Conservation (phyloP, 2,797 vertebrate species). For the Champsocephalus esox region DNA sequence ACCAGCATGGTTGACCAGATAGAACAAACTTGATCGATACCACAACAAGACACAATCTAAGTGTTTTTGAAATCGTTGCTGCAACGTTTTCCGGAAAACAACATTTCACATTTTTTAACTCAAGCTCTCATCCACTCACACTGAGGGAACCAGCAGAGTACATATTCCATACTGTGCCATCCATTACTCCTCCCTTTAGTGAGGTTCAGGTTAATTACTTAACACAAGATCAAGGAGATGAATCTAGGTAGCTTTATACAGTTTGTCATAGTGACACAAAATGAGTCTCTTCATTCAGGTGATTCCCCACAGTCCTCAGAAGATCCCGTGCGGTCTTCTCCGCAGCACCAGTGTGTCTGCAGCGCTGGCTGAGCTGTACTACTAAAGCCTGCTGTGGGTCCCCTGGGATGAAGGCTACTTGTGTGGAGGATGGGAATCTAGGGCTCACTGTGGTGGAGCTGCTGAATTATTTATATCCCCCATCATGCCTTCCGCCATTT, state of each 20-base stretch:
- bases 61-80: not conserved
- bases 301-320: slow-evolving; percentile 11
- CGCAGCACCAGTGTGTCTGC: slow-evolving; percentile 23
- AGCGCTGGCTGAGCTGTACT: slow-evolving; percentile 42
- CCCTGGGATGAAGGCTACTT: slow-evolving; percentile 55
- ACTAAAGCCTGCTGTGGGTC: slow-evolving; percentile 51
- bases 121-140: slow-evolving; percentile 26
- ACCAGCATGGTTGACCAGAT: too few species aligned
- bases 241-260: not conserved
- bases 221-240: slow-evolving; percentile 9
- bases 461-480: slow-evolving; percentile 77
- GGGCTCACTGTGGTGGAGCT: slow-evolving; percentile 66
- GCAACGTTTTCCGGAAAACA: slow-evolving; percentile 7
- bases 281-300: not conserved
- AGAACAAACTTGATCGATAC: too few species aligned
- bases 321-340: slow-evolving; percentile 6
- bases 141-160: slow-evolving; percentile 26
- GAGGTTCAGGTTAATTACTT: slow-evolving; percentile 5
- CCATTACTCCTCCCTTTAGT: not conserved
- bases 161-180: not conserved
- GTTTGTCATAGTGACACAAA: not conserved
- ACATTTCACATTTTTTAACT: slow-evolving; percentile 25
- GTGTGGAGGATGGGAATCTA: slow-evolving; percentile 76
- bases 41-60: not conserved
- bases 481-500: slow-evolving; percentile 47